Base-by-base conservation (phyloP, 2,888 invertebrate species). In the Seira ritae region DNA sequence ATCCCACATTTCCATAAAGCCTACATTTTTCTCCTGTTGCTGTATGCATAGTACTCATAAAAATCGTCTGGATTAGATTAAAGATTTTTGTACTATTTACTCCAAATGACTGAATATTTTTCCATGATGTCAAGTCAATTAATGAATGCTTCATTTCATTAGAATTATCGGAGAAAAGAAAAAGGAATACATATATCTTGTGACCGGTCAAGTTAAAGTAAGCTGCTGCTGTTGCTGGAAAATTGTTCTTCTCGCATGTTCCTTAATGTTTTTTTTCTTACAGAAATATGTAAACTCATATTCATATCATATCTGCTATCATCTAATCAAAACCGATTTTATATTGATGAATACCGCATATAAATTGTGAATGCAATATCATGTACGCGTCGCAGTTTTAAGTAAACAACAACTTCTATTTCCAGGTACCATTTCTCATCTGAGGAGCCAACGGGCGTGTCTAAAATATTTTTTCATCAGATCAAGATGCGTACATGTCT, bases 71-170 rank as follows among this genome's bases (percentile, higher is more conserved):
- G 42, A 74, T 22, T 71, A 55, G 71, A 60, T 67, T 50, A 62
- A 55, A 55, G 8, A 2, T 73, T 66, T 12, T 24, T 31, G 72
- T 23, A 69, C 17, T 72, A 62, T 74, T 74, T 66, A 66, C 46
- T 66, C 23, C 50, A 15, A 23, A 46, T 55, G n/a, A 24, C 46
- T 37, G 0, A 66, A 50, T 10, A 19, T 62, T 31, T 62, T 66
- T 74, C 74, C 74, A 74, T 74, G 74, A 74, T 74, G 74, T 74
- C 66, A 73, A 31, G 74, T 74, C 66, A 73, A 31, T 31, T 8
- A 31, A 65, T 65, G 20, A 74, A 74, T 66, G 66, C 23, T 3
- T 66, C 50, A 46, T 66, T 74, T 24, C n/a, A 74, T 66, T 23
- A 22, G 23, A 31, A 22, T 66, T 55, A 55, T 55, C 55, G 55